A percentile compares a stretch with the other conserved stretches of the same genome.
phyloP scores from a whole-genome alignment of 2,113 vertebrate species.

The Amazona vittata region DNA sequence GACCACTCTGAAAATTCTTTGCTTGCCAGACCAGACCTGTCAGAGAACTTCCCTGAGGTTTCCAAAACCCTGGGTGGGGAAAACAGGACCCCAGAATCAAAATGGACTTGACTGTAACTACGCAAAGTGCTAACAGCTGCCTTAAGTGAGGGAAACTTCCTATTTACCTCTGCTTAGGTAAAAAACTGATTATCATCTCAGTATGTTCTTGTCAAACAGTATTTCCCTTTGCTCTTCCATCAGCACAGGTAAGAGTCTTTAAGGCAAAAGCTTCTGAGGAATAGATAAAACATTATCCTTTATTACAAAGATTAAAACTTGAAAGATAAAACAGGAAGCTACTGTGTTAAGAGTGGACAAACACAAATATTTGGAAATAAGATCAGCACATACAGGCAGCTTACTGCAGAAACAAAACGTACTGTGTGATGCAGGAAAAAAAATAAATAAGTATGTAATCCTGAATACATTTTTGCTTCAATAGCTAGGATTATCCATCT shows the following conservation, averaged over 20 bases:
- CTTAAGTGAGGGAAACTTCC: background rate
- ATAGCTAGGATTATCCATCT: background rate
- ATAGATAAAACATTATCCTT: background rate
- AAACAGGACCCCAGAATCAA: background rate
- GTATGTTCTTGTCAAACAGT: background rate
- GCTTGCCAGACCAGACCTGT: background rate
- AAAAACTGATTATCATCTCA: background rate
- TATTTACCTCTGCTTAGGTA: background rate
- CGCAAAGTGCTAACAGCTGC: background rate
- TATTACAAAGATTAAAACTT: background rate
- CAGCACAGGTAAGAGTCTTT: background rate
- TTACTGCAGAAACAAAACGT: background rate
- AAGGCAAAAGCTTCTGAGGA: conserved; percentile 9
- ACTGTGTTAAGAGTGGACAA: background rate
- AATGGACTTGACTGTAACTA: background rate
- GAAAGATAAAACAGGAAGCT: conserved; percentile 25
- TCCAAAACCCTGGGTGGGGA: rapidly evolving
- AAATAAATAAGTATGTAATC: background rate
- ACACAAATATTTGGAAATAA: conserved; percentile 7
- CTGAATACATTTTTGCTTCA: background rate
- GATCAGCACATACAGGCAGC: background rate
- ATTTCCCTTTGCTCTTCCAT: background rate
- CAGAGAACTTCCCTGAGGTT: background rate
- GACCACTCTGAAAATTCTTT: background rate
- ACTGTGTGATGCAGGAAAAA: background rate